Conservation (phyloP, 2,888 invertebrate genomes). For the Polyommatus iphigenia region DNA sequence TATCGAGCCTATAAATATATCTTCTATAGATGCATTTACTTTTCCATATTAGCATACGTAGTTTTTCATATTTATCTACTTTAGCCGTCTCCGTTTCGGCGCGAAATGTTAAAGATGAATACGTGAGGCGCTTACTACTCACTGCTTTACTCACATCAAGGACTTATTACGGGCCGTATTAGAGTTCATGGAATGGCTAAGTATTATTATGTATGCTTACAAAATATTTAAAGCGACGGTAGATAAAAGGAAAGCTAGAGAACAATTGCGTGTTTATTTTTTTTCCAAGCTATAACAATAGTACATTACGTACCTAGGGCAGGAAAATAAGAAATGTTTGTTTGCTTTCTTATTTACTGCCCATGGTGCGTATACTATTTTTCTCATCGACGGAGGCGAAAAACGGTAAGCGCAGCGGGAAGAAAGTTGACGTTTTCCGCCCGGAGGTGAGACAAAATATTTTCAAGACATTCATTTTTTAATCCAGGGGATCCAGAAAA, state of each 20-base stretch:
- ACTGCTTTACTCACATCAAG: constrained; percentile 48
- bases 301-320: no score
- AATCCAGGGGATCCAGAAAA: no score
- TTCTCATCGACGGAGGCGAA: no score
- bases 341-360: no score
- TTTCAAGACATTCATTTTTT: no score
- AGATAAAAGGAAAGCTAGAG: not conserved
- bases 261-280: not conserved
- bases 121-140: constrained; percentile 51
- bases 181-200: constrained; percentile 15
- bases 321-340: no score
- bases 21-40: constrained; percentile 43
- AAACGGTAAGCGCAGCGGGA: no score
- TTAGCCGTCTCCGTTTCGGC: constrained; percentile 43
- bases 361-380: no score
- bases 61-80: constrained; percentile 47
- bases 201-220: not conserved
- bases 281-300: no score
- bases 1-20: not conserved
- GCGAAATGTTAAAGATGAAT: constrained; percentile 44
- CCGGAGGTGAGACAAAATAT: no score
- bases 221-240: not conserved
- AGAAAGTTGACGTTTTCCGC: no score
- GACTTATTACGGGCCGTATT: constrained; percentile 43
- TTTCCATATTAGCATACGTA: constrained; percentile 46